phyloP scores from a whole-genome alignment of 92 coral and sea anemone genomes.

The Epizoanthus scotinus region DNA sequence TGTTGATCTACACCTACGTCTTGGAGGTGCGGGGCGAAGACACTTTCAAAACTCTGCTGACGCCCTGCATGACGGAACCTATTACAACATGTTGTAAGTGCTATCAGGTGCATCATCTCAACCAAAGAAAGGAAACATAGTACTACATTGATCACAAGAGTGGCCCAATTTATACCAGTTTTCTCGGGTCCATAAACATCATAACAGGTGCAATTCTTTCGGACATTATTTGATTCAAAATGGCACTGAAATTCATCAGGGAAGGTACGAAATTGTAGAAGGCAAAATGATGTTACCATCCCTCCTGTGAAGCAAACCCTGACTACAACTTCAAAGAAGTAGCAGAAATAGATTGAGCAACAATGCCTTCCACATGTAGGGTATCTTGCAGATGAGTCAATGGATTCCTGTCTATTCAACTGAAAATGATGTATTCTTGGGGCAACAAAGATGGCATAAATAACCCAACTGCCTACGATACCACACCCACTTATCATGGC shows the following conservation, averaged over 20 bases:
- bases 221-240: background rate
- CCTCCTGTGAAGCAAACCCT: constrained; percentile 14
- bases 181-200: constrained; percentile 12
- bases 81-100: background rate
- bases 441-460: constrained; percentile 25
- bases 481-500: constrained; percentile 40
- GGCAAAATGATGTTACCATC: background rate
- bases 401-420: background rate
- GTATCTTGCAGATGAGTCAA: too few species aligned
- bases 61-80: background rate
- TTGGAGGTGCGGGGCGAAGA: too few species aligned
- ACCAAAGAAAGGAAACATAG: background rate
- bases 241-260: constrained; percentile 7
- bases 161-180: background rate
- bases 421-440: constrained; percentile 20
- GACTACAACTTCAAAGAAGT: background rate
- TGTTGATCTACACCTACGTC: background rate
- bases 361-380: background rate
- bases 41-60: too few species aligned
- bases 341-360: constrained; percentile 7
- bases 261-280: background rate
- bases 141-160: constrained; percentile 16
- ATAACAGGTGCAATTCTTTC: constrained; percentile 2
- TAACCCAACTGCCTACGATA: constrained; percentile 33
- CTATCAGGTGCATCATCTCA: constrained; percentile 18